These are phyloP conservation scores for Phaethon lepturus DNA, from an alignment of 2,113 vertebrate species.

Conservation along the genomic window DNA sequence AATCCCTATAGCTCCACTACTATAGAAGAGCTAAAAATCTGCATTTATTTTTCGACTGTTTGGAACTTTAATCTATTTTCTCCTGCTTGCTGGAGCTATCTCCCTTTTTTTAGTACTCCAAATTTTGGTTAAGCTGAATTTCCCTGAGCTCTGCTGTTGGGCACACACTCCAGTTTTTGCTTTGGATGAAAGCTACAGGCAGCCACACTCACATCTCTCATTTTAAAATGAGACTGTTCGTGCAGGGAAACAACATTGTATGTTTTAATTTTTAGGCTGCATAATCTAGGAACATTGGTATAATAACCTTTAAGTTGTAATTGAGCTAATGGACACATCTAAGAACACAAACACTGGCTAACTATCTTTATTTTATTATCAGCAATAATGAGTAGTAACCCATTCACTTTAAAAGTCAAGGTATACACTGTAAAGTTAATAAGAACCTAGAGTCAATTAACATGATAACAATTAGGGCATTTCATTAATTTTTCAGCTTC, in stretches of 20 bases:
- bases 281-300: neutral
- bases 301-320: neutral
- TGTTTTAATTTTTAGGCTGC: neutral
- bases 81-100: neutral
- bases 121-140: neutral
- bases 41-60: neutral
- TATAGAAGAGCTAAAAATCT: neutral
- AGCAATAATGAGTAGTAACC: neutral
- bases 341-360: neutral
- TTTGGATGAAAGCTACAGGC: neutral
- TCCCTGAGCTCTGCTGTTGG: neutral
- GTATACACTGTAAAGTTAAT: slow-evolving; percentile 16
- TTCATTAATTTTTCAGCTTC: slow-evolving; percentile 35
- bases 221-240: neutral
- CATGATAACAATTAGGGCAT: slow-evolving; percentile 8
- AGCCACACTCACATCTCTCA: neutral
- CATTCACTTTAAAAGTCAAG: neutral
- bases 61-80: neutral
- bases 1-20: neutral
- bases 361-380: neutral
- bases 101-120: neutral
- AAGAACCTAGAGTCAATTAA: slow-evolving; percentile 53
- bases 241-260: neutral
- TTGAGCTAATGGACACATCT: neutral
- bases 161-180: neutral